Evolutionary conservation across 1,140 invertebrate species (phyloP), one percentile per base, ranked within the genome.

Genomic region (Musca vetustissima): DNA sequence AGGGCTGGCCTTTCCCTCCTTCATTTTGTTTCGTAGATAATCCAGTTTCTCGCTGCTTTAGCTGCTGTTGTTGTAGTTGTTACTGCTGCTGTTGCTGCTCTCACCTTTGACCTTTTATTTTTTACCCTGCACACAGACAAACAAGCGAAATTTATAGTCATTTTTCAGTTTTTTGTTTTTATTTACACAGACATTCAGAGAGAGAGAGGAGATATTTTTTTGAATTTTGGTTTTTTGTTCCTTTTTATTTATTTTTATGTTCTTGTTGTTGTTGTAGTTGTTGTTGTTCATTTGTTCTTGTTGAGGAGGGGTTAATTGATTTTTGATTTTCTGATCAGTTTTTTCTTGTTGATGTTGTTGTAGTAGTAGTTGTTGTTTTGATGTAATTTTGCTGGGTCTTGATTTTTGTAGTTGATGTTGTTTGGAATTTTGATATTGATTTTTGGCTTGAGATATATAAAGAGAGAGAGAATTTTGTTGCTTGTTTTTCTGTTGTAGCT

Each of bases 41-140:
- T 28, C 48, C 19, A n/a, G 22, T 28, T 28, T n/a, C 15, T 66
- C 15, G 32, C 15, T 48, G 22, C 19, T 59, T 52, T 14, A 28
- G n/a, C 21, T 22, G 47, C 57, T 61, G 53, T 14, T 4, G 15
- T 32, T 28, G 19, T 22, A 43, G 67, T 6, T 52, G 67, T 52
- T 64, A 25, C 9, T 6, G 24, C n/a, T 53, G 67, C 7, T 52
- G 67, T 52, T 64, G 48, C 9, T 6, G 24, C 19, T 32, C 47
- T 65, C 14, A 19, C 50, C 28, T 48, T 55, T 48, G 36, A 43
- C 67, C 59, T 50, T 68, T n/a, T n/a, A n/a, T n/a, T n/a, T 64
- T 73, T 76, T 77, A 78, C 73, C 80, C 80, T 82, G 80, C 80
- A 81, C 79, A 82, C 80, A 82, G 80, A 82, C 80, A 82, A 82